Percentiles rank a stretch among this genome's conserved stretches.
Conservation (phyloP, 2,113 vertebrate genomes). For the Pavo muticus region DNA sequence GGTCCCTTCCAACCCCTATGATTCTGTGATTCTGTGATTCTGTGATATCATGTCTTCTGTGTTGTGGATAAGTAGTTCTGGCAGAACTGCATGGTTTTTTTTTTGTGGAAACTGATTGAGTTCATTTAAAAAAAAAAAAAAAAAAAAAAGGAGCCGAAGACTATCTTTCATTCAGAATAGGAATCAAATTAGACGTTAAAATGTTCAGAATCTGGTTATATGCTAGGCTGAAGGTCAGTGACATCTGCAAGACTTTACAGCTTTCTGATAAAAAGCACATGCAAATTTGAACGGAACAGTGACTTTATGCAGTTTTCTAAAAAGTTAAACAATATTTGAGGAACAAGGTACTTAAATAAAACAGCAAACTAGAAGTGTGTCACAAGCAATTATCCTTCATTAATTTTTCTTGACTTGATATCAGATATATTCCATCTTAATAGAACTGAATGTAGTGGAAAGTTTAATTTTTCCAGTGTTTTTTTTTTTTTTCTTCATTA, state of each 20-base stretch:
- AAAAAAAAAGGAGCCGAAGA: not conserved
- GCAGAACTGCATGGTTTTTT: not conserved
- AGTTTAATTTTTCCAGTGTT: not conserved
- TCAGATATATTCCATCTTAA: not conserved
- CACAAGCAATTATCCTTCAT: not conserved
- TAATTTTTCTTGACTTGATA: not conserved
- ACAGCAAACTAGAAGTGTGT: not conserved
- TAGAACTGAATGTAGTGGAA: not conserved
- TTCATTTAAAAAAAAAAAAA: not conserved
- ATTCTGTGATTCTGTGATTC: no score
- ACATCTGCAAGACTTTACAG: not conserved
- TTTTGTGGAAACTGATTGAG: not conserved
- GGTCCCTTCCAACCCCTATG: no score
- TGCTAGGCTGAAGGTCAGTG: not conserved
- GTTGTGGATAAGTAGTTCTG: not conserved
- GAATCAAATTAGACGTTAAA: not conserved
- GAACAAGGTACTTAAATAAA: not conserved
- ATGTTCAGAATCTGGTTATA: not conserved
- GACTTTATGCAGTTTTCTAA: not conserved
- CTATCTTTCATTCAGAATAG: not conserved
- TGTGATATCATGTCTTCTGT: not conserved
- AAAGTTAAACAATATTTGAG: not conserved
- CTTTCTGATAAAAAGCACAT: not conserved
- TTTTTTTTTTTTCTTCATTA: not conserved
- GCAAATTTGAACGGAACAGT: not conserved